phyloP scores from a whole-genome alignment of 53 echinoderm and acorn worm species.

The Echinarachnius parma region DNA sequence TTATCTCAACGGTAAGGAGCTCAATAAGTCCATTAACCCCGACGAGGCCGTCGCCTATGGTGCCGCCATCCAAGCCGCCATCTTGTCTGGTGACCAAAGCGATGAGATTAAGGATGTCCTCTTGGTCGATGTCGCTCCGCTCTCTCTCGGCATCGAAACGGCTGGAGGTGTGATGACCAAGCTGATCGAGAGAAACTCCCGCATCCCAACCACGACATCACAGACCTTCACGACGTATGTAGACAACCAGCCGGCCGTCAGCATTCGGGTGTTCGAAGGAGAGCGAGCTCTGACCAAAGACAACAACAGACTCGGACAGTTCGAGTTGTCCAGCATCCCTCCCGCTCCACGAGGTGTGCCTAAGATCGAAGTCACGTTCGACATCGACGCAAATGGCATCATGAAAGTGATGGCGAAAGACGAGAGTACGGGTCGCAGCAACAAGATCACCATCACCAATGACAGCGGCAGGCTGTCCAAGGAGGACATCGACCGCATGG shows the following conservation, averaged over 20 bases:
- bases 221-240: constrained; percentile 66
- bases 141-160: constrained; percentile 82
- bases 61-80: constrained; percentile 72
- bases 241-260: constrained; percentile 79
- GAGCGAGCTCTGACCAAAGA: constrained; percentile 83
- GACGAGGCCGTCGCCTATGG: constrained; percentile 89
- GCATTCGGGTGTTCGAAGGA: constrained; percentile 85
- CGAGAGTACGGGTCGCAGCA: constrained; percentile 57
- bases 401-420: constrained; percentile 77
- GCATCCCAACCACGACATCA: constrained; percentile 56
- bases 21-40: constrained; percentile 77
- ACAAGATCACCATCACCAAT: constrained; percentile 71
- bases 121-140: constrained; percentile 77
- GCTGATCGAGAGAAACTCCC: constrained; percentile 70
- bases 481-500: constrained; percentile 88
- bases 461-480: constrained; percentile 74
- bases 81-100: constrained; percentile 72
- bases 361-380: constrained; percentile 76
- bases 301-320: constrained; percentile 77
- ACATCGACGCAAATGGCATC: constrained; percentile 80
- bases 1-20: constrained; percentile 65
- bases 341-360: constrained; percentile 88
- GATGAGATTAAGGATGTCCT: constrained; percentile 74
- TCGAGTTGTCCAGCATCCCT: constrained; percentile 69
- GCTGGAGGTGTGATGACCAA: constrained; percentile 79